Base-by-base conservation (phyloP, 2,113 vertebrate genomes). In the Pandion haliaetus region DNA sequence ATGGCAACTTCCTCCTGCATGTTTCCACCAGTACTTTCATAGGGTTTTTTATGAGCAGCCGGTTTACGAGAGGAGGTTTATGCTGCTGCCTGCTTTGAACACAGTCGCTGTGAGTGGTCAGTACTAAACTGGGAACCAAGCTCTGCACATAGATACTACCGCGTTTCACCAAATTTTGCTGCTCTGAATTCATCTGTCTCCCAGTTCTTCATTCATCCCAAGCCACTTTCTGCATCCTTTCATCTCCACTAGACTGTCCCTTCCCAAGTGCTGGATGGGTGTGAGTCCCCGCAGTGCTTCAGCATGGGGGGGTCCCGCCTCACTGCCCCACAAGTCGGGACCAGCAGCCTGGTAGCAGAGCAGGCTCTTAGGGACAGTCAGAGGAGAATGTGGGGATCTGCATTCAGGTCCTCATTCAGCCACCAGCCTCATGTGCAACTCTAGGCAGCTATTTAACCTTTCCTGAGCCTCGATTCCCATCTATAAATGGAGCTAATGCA, bases 191-290 rank as follows among this genome's bases (percentile, higher is more conserved):
- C 12, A 45, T 9, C 52, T 17, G 13, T 14, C 44, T 38, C 40
- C 40, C 52, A 32, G 14, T 25, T 26, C 67, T 58, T 55, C 3
- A 1, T 25, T 29, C 58, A 72, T 14, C 62, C n/a, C 71, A 55
- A 72, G 24, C 24, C 62, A 59, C 40, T 29, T 65, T 2, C 63
- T 59, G 63, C 73, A 67, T 7, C 25, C 24, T 28, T 55, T n/a
- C 50, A 34, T 18, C 13, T 52, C 36, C 20, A 9, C 11, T 4
- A 29, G 17, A n/a, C 17, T 0, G 2, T 14, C 40, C 14, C 18
- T 40, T 20, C 36, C 52, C 4, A 21, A 8, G 29, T 3, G 50
- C 44, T 2, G 4, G 29, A 34, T 1, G 1, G 0, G 9, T 5
- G 4, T 7, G 34, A 17, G 34, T 5, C 26, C 63, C 24, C 0